Conservation (phyloP, 1,140 invertebrate genomes). For the Vanessa tameamea region DNA sequence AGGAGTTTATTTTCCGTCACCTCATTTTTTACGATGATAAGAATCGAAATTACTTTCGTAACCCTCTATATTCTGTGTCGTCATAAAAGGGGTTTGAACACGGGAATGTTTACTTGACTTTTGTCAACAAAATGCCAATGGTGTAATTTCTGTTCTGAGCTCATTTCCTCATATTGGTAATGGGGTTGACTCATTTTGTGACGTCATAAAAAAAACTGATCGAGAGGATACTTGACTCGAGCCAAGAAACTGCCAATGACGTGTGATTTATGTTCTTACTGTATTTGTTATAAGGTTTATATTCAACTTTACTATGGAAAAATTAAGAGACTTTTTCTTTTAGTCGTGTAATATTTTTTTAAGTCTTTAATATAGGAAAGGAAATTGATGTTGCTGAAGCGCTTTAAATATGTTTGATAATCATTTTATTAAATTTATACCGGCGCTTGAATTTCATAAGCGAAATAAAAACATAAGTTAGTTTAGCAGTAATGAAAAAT, state of each 20-base stretch:
- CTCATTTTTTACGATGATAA: constrained; percentile 29
- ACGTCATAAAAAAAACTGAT: neutral
- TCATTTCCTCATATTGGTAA: constrained; percentile 1
- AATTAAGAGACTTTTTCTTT: no score
- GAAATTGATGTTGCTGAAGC: neutral
- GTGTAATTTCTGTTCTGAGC: neutral
- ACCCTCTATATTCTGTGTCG: constrained; percentile 15
- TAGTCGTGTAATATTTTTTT: no score
- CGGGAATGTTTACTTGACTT: neutral
- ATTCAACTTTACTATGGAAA: neutral
- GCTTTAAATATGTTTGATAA: no score
- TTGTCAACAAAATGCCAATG: neutral
- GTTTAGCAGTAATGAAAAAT: no score
- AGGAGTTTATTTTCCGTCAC: neutral
- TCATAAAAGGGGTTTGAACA: constrained; percentile 19
- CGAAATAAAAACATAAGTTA: no score
- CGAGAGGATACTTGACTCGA: neutral
- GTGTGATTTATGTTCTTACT: neutral
- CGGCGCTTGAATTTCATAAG: no score
- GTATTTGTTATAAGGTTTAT: neutral
- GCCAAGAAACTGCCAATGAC: neutral
- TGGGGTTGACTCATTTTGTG: neutral
- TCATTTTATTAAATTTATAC: no score
- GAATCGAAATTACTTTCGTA: constrained; percentile 20
- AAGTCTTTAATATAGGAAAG: neutral